Percentiles rank a stretch among this genome's conserved stretches.
These are phyloP conservation scores for Tinamus major DNA, from an alignment of 2,797 vertebrate genomes.

Conservation along the genomic window DNA sequence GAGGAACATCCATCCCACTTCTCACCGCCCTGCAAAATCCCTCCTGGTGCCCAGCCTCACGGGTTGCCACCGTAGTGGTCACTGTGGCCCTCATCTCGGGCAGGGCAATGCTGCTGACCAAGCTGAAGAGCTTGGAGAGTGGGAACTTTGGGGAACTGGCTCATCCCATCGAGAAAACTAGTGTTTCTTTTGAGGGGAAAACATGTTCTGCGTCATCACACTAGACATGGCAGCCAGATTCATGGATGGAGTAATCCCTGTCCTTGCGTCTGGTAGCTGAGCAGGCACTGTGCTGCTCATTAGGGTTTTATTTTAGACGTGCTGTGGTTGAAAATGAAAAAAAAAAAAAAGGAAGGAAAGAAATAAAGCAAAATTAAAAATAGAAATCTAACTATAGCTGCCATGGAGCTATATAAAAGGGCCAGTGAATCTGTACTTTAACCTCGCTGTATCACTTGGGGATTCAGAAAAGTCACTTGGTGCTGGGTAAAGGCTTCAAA, in stretches of 20 bases:
- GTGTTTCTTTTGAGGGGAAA: not conserved
- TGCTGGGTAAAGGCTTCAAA: too few relatives aligned
- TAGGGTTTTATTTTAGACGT: not conserved
- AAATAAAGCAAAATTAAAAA: too few relatives aligned
- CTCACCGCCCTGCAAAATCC: too few relatives aligned
- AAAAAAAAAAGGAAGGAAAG: not conserved
- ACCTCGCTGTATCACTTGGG: too few relatives aligned
- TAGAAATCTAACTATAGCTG: too few relatives aligned
- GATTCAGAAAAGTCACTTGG: too few relatives aligned
- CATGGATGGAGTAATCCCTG: not conserved
- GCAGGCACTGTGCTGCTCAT: not conserved
- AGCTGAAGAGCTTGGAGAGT: not conserved
- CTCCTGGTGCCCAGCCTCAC: fast-evolving
- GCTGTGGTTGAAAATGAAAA: not conserved
- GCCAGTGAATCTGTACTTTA: too few relatives aligned
- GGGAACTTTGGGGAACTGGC: not conserved
- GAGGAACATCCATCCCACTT: not conserved
- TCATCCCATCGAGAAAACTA: not conserved
- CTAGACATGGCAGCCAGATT: not conserved
- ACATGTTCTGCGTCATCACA: fast-evolving
- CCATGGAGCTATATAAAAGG: too few relatives aligned
- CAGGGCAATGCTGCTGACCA: fast-evolving
- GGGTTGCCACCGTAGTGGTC: not conserved
- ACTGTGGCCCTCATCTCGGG: not conserved
- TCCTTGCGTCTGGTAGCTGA: not conserved